Percentiles rank a stretch among this genome's conserved stretches.
Evolutionary conservation across 2,113 vertebrate genomes (phyloP).

Genomic region (Glaucomys volans): DNA sequence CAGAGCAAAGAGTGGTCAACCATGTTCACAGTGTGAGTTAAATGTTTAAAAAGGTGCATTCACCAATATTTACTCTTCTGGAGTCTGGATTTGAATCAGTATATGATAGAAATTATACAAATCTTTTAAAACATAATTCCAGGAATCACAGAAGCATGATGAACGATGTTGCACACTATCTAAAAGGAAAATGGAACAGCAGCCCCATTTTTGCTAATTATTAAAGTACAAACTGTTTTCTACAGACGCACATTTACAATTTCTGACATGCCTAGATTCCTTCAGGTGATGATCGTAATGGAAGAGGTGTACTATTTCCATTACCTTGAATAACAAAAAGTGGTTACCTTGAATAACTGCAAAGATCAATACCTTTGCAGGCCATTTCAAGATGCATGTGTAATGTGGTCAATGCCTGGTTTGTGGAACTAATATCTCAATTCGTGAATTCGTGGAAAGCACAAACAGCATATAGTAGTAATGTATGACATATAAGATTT

Average conservation of each 20-base stretch:
- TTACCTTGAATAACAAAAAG: neutral
- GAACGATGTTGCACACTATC: neutral
- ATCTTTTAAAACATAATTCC: slow-evolving; percentile 36
- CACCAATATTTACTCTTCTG: neutral
- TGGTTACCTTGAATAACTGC: too few relatives aligned
- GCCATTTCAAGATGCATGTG: neutral
- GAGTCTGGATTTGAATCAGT: neutral
- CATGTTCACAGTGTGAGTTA: neutral
- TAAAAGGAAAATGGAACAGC: neutral
- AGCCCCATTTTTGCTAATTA: slow-evolving; percentile 5
- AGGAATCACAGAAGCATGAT: neutral
- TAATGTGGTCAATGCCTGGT: neutral
- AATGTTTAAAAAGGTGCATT: neutral
- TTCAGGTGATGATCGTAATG: neutral
- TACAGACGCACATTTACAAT: neutral
- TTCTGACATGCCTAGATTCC: neutral
- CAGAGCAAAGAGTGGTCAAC: neutral
- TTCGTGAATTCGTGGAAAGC: neutral
- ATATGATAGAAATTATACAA: neutral
- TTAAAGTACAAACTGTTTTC: neutral
- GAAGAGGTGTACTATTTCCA: neutral
- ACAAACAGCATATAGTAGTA: neutral
- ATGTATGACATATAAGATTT: neutral
- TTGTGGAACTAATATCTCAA: neutral
- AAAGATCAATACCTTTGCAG: neutral